These are phyloP conservation scores for Spialia ferax DNA, from an alignment of 2,888 invertebrate genomes.

Conservation along the genomic window DNA sequence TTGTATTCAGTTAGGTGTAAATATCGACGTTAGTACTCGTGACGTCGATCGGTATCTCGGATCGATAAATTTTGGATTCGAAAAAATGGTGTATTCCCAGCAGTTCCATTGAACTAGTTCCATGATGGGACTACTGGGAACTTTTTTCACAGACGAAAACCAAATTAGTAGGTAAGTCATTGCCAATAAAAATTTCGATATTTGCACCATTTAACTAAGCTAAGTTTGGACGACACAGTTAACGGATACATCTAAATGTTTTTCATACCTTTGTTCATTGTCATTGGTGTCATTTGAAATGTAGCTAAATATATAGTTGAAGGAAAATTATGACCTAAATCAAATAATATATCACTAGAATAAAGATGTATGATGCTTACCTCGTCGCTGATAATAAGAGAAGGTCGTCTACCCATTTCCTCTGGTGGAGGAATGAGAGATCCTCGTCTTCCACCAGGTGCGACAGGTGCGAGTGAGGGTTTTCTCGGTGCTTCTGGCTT, in stretches of 20 bases:
- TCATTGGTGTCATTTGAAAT: constrained; percentile 57
- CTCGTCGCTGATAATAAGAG: constrained; percentile 97
- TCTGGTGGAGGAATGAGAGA: constrained; percentile 96
- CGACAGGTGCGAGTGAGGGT: constrained; percentile 90
- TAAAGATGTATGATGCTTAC: constrained; percentile 87
- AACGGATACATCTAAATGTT: constrained; percentile 54
- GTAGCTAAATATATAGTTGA: constrained; percentile 43
- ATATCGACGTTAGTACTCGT: constrained; percentile 27
- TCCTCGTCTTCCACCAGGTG: constrained; percentile 87
- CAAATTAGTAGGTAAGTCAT: constrained; percentile 28
- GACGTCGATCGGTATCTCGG: constrained; percentile 25
- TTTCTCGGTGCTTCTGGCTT: constrained; percentile 89
- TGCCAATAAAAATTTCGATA: constrained; percentile 34
- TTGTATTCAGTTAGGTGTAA: constrained; percentile 41
- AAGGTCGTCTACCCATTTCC: constrained; percentile 94
- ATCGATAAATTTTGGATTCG: constrained; percentile 11
- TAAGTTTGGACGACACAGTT: constrained; percentile 65
- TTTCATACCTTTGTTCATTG: constrained; percentile 68
- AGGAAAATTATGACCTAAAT: constrained; percentile 38
- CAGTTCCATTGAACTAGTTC: too few species aligned
- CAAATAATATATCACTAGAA: constrained; percentile 37
- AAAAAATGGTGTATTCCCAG: too few species aligned
- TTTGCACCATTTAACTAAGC: constrained; percentile 49
- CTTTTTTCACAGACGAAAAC: too few species aligned
- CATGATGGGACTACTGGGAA: too few species aligned